Base-by-base conservation (phyloP, 1,140 invertebrate genomes). In the Megalopta genalis region DNA sequence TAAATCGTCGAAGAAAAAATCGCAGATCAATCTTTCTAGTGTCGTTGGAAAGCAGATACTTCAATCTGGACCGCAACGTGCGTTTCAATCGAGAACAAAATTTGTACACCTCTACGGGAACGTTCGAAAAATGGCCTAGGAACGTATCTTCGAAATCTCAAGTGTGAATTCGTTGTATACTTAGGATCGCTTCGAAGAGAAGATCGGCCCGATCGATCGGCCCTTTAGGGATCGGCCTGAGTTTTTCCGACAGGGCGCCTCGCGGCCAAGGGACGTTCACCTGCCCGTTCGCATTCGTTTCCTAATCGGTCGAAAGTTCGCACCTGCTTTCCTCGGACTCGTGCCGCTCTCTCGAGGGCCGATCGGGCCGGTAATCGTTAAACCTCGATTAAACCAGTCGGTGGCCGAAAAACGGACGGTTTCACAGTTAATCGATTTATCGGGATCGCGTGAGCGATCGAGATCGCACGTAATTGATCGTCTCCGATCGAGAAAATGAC, bases 221-320 rank as follows among this genome's bases (percentile, higher is more conserved):
- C 42, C 2, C 10, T 2, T 12, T 12, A 10, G 32, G 12, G 42
- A 12, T 14, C 42, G 14, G 9, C 10, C 12, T 12, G 73, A 75
- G 8, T 70, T 70, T n/a, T 63, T 70, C 66, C 71, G 71, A 12
- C 18, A 52, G 49, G 49, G 49, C 6, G 49, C 49, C 49, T 21
- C 18, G 14, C 4, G 39, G 23, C n/a, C 2, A 16, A 37, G 42
- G 37, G 42, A 21, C 42, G 46, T 64, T 64, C 75, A 71, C 75
- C 67, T 71, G 67, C 67, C 75, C 0, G 6, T 57, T 57, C 49
- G 65, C 54, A 21, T 77, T 64, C 52, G 62, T 71, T 71, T 77
- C 67, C 75, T 77, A 77, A 77, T 77, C 75, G n/a, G 75, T 77
- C 67, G 75, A 77, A 77, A 77, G 75, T 77, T 77, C 75, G 67